Evolutionary conservation across 2,797 vertebrate genomes (phyloP), one percentile per base, ranked within the genome.

Genomic region (Morus bassanus): DNA sequence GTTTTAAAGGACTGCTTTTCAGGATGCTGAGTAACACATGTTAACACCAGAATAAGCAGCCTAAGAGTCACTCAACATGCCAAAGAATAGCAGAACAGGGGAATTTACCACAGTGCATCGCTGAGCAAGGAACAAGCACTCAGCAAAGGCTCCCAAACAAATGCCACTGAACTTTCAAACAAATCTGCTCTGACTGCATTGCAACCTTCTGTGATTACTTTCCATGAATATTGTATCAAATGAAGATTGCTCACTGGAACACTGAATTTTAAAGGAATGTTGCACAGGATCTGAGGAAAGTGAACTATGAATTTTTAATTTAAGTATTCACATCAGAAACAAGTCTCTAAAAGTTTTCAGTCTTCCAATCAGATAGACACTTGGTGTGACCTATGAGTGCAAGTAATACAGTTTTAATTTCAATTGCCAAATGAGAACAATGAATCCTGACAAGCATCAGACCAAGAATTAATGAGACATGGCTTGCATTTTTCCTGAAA

Each of bases 231-330:
- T 88, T 95, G 85, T 95, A 97, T 88, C 89, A 74, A 86, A 90
- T 50, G 51, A 79, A 93, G 92, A 92, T 50, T 94, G 86, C 77
- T 93, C 83, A 39, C 63, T 75, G 89, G 87, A 97, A 96, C 91
- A 45, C 17, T 88, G 88, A 93, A 87, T 96, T 94, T 92, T 96
- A 96, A 94, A 96, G 79, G 93, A 96, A 91, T 22, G 76, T 48
- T 91, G 53, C 85, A 51, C 39, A 50, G 51, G 11, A 89, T 59
- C 95, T 73, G 73, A 94, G 65, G 87, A 96, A 96, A 89, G 81
- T 11, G 79, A 92, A 72, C 39, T 53, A 89, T 93, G 92, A 95
- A 94, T 92, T 96, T 96, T 96, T 97, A 92, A 95, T 97, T 89
- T 54, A 91, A 88, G 63, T 76, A 76, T 88, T 80, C 46, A 48